A percentile compares a stretch with the other conserved stretches of the same genome.
phyloP scores from a whole-genome alignment of 2,113 vertebrate species.

The Callorhinus ursinus region DNA sequence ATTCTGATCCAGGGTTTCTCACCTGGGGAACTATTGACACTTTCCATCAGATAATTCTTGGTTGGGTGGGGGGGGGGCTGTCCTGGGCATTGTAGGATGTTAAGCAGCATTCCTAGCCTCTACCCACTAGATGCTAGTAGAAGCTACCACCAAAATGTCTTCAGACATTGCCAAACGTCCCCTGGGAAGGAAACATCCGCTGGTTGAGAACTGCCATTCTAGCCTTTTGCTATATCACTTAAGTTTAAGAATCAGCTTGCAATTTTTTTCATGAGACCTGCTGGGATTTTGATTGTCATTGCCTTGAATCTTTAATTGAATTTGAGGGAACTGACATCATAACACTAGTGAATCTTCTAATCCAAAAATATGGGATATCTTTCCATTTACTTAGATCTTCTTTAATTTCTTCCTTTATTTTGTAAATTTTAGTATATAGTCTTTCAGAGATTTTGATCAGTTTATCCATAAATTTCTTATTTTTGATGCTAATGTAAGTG shows the following conservation, averaged over 20 bases:
- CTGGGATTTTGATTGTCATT: neutral
- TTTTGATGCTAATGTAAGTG: neutral
- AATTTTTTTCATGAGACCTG: neutral
- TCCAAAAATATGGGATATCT: neutral
- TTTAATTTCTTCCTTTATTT: neutral
- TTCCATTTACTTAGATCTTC: neutral
- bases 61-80: neutral
- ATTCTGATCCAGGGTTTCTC: neutral
- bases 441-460: neutral
- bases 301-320: neutral
- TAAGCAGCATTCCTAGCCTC: neutral
- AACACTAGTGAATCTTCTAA: neutral
- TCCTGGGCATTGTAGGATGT: neutral
- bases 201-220: neutral
- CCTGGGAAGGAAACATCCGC: neutral
- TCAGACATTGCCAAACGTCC: neutral
- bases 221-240: neutral
- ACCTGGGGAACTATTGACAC: neutral
- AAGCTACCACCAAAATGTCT: neutral
- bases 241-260: neutral
- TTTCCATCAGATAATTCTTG: neutral
- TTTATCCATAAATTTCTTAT: neutral
- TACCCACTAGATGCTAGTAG: neutral
- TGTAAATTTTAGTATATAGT: neutral
- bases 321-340: neutral